These are phyloP conservation scores for Cryptoleucopteryx plumbea DNA, from an alignment of 2,113 vertebrate genomes.

Conservation along the genomic window DNA sequence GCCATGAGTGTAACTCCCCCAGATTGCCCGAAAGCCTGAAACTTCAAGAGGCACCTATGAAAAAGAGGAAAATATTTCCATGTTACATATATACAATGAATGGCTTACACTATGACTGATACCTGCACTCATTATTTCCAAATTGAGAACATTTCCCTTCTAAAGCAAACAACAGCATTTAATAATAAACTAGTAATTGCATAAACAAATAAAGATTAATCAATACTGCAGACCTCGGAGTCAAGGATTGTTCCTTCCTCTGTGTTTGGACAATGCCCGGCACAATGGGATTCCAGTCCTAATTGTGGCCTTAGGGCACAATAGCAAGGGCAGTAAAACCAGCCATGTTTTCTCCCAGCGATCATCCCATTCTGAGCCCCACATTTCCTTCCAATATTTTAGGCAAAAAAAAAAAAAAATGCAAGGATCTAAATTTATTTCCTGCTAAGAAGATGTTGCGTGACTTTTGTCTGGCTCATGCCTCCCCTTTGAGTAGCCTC, in stretches of 20 bases:
- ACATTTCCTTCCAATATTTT: not conserved
- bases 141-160: not conserved
- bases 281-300: slow-evolving; percentile 34
- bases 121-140: not conserved
- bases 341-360: not conserved
- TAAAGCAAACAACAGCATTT: not conserved
- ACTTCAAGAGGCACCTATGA: not conserved
- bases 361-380: not conserved
- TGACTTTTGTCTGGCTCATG: not conserved
- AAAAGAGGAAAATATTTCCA: not conserved
- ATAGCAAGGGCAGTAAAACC: slow-evolving; percentile 2
- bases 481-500: not conserved
- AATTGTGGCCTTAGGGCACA: slow-evolving; percentile 30
- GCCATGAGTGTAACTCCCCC: not conserved
- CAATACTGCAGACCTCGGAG: not conserved
- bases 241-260: not conserved
- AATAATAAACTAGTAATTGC: not conserved
- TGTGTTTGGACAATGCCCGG: not conserved
- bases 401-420: not conserved
- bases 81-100: not conserved
- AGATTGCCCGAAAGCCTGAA: not conserved
- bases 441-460: not conserved
- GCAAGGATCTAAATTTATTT: not conserved
- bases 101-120: fast-evolving
- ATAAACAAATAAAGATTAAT: slow-evolving; percentile 5